Base-by-base conservation (phyloP, 2,113 vertebrate species). In the Gavia stellata region DNA sequence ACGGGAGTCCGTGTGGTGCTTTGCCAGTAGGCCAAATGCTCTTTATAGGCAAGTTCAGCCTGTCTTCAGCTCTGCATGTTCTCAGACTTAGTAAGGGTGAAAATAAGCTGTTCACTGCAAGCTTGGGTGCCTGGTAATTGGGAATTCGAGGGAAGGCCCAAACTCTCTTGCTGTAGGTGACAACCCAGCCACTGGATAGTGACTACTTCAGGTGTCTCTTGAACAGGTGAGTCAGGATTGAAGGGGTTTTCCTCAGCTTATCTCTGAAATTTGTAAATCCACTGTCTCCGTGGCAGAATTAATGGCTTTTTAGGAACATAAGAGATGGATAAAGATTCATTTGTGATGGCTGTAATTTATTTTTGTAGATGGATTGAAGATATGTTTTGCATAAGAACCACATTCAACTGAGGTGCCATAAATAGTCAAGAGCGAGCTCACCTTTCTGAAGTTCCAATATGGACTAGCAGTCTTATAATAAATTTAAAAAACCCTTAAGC, bases 1-100 rank as follows among this genome's bases (percentile, higher is more conserved):
- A 12, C 3, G 1, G 18, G 26, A 17, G 34, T 33, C 47, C 2
- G 0, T 13, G 18, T 19, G 31, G 5, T 20, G 16, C 50, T 68
- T 45, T 85, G 67, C 42, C 12, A 18, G 49, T 8, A 29, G 7
- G 18, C 7, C 29, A 45, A 34, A n/a, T 8, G 17, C 28, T 31
- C 36, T 52, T 59, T 38, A 53, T 45, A 71, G 29, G 44, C 24
- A 40, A 45, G 19, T 68, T 74, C 36, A 44, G n/a, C 19, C 10
- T 65, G 8, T 55, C 45, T 67, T 42, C 18, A 38, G 9, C 36
- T 67, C 21, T 47, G 28, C 5, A 2, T 17, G 17, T 42, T 40
- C 61, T 42, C 10, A 8, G 36, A 4, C 14, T 42, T 44, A 8
- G 12, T 26, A 52, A 34, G 34, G 47, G 10, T 44, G 47, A 34